Conservation (phyloP, 2,113 vertebrate genomes). For the Callopanchax toddi region DNA sequence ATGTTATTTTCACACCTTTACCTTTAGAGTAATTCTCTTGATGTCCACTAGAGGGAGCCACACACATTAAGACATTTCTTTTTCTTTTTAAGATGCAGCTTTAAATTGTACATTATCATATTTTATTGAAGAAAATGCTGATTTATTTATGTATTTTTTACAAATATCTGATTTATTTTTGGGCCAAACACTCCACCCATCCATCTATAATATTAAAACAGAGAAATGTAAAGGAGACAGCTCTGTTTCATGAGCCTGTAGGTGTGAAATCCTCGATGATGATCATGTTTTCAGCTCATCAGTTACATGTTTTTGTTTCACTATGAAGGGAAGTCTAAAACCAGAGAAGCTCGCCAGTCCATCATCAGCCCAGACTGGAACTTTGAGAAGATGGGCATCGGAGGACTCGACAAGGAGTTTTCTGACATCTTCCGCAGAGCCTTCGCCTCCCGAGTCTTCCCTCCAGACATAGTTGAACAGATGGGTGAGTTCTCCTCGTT, state of each 20-base stretch:
- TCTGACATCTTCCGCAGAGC: conserved; percentile 96
- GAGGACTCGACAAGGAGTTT: conserved; percentile 96
- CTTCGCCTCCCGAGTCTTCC: conserved; percentile 97
- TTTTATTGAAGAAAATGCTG: too few species aligned
- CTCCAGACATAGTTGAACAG: conserved; percentile 95
- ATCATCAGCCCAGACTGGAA: conserved; percentile 99
- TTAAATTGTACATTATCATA: not conserved
- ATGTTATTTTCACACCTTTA: not conserved
- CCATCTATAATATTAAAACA: not conserved
- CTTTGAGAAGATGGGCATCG: conserved; percentile 98
- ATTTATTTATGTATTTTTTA: too few species aligned
- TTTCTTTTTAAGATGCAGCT: not conserved
- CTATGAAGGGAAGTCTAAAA: conserved; percentile 89
- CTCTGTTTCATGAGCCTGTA: not conserved
- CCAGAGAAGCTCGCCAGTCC: conserved; percentile 91
- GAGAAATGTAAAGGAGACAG: not conserved
- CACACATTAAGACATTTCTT: not conserved
- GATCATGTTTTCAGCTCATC: not conserved
- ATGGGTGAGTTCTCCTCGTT: conserved; percentile 86
- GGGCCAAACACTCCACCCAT: fast-evolving
- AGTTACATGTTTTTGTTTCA: not conserved
- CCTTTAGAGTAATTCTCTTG: not conserved
- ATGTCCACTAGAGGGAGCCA: conserved; percentile 55
- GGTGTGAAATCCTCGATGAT: not conserved
- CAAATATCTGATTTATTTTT: not conserved